Conservation (phyloP, 1,140 invertebrate species). For the Zelostemma sp. region DNA sequence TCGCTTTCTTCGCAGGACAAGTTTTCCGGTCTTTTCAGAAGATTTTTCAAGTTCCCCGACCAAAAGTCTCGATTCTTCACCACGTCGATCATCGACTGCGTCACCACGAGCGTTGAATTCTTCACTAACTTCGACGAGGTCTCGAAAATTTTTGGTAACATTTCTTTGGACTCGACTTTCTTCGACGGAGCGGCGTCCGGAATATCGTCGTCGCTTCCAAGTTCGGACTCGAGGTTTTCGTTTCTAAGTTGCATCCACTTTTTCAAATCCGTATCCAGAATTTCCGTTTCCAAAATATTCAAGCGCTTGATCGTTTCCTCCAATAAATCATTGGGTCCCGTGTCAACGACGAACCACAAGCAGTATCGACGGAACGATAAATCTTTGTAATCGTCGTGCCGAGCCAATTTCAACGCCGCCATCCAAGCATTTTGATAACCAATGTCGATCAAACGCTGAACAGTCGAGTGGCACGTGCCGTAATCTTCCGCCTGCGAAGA, state of each 20-base stretch:
- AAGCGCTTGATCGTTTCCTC: constrained; percentile 71
- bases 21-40: constrained; percentile 42
- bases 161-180: constrained; percentile 59
- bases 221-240: constrained; percentile 41
- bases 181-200: constrained; percentile 60
- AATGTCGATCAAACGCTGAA: constrained; percentile 70
- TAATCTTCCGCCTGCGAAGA: constrained; percentile 68
- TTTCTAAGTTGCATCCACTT: constrained; percentile 52
- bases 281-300: constrained; percentile 63
- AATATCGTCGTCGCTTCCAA: constrained; percentile 57
- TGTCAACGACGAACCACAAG: constrained; percentile 72
- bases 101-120: constrained; percentile 63
- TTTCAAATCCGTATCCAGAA: constrained; percentile 59
- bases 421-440: constrained; percentile 72
- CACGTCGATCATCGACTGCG: constrained; percentile 62
- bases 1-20: constrained; percentile 33
- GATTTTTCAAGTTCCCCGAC: constrained; percentile 60
- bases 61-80: constrained; percentile 63
- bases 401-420: constrained; percentile 70
- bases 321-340: constrained; percentile 71
- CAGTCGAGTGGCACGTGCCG: constrained; percentile 67
- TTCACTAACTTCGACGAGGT: constrained; percentile 65
- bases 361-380: constrained; percentile 69
- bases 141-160: constrained; percentile 65
- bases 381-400: constrained; percentile 68